These are phyloP conservation scores for Conger conger DNA, from an alignment of 2,113 vertebrate species.

Conservation along the genomic window DNA sequence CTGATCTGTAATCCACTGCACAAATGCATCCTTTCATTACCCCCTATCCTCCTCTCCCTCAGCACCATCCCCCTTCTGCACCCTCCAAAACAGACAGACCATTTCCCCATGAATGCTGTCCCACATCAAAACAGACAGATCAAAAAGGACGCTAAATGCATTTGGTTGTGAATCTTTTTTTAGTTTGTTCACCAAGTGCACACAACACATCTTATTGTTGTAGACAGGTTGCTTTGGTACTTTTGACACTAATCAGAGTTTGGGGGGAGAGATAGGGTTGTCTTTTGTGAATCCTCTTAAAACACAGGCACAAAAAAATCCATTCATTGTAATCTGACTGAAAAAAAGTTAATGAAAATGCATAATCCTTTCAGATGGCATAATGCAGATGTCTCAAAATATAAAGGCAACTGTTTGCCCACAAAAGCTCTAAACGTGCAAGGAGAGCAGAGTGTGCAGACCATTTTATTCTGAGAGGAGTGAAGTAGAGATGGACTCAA, in stretches of 20 bases:
- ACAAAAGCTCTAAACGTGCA: not conserved
- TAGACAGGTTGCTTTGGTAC: not conserved
- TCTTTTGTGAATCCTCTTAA: not conserved
- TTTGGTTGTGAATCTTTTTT: not conserved
- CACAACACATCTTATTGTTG: not conserved
- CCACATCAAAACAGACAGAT: not conserved
- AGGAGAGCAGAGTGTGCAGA: no score
- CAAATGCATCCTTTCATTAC: not conserved
- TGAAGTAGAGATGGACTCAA: no score
- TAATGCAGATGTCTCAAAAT: not conserved
- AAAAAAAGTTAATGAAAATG: not conserved
- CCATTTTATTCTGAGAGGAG: no score
- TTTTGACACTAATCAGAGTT: not conserved
- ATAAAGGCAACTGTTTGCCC: not conserved
- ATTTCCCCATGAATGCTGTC: no score
- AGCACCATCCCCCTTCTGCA: not conserved
- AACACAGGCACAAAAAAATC: not conserved
- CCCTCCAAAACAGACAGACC: not conserved
- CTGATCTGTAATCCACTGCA: not conserved
- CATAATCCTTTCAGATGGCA: not conserved
- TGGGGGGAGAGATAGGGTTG: not conserved
- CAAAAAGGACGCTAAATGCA: not conserved
- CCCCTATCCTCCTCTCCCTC: no score
- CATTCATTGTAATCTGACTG: not conserved
- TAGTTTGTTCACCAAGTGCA: not conserved